phyloP scores from a whole-genome alignment of 2,113 vertebrate genomes.

The Gadus chalcogrammus region DNA sequence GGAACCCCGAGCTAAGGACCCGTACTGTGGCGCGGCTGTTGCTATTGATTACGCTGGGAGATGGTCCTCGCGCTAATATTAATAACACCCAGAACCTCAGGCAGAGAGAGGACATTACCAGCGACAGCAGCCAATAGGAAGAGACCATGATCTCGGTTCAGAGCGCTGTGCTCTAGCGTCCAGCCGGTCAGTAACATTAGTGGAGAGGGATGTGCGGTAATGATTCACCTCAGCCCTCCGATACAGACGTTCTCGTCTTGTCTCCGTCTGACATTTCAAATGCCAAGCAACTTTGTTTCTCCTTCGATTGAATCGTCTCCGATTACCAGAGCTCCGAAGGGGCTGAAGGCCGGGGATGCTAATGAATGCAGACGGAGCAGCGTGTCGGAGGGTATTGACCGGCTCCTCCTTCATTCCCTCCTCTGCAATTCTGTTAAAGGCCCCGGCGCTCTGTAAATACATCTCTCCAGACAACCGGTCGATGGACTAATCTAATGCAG shows the following conservation, averaged over 20 bases:
- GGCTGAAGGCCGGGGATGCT: constrained; percentile 55
- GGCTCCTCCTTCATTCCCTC: constrained; percentile 47
- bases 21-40: no score
- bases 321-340: constrained; percentile 37
- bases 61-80: no score
- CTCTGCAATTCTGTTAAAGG: constrained; percentile 68
- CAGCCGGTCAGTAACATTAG: no score
- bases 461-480: constrained; percentile 58
- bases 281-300: constrained; percentile 24
- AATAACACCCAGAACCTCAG: no score
- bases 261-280: constrained; percentile 36
- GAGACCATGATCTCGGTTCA: no score
- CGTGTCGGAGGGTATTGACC: constrained; percentile 41
- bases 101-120: no score
- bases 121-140: no score
- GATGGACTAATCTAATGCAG: constrained; percentile 61
- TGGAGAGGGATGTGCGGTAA: no score
- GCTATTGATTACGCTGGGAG: no score
- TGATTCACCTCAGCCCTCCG: no score
- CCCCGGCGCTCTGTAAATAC: constrained; percentile 61
- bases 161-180: no score
- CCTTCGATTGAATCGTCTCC: constrained; percentile 46
- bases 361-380: constrained; percentile 41
- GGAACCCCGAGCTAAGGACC: no score
- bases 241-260: background rate